phyloP scores from a whole-genome alignment of 2,888 invertebrate species.

The Mythimna loreyi region DNA sequence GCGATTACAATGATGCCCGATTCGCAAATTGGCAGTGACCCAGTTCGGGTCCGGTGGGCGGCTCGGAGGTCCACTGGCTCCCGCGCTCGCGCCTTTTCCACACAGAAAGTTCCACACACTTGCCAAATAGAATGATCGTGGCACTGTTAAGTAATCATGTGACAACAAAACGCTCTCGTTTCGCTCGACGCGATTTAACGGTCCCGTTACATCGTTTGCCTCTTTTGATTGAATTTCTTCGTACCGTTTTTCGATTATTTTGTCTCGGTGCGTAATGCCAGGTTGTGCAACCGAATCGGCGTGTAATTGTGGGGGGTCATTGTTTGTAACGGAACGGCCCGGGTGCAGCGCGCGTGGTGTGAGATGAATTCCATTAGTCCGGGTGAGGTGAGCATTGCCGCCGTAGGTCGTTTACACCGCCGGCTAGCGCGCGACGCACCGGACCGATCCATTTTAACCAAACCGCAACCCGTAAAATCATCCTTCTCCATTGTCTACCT shows the following conservation, averaged over 20 bases:
- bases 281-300: conserved; percentile 78
- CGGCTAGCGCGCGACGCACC: conserved; percentile 62
- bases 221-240: conserved; percentile 63
- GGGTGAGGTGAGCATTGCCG: conserved; percentile 68
- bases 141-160: conserved; percentile 66
- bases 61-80: conserved; percentile 67
- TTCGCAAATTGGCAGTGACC: conserved; percentile 84
- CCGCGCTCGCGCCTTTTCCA: conserved; percentile 73
- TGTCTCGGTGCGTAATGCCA: conserved; percentile 71
- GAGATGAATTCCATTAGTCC: conserved; percentile 85
- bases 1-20: conserved; percentile 78
- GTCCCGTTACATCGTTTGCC: conserved; percentile 66
- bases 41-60: conserved; percentile 74
- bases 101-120: conserved; percentile 60
- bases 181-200: conserved; percentile 65
- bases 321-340: conserved; percentile 83
- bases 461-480: conserved; percentile 45
- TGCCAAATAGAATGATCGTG: conserved; percentile 56
- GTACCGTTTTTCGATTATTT: conserved; percentile 75
- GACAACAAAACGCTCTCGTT: conserved; percentile 68
- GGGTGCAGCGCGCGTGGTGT: conserved; percentile 76
- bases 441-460: conserved; percentile 51
- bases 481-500: conserved; percentile 36
- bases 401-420: conserved; percentile 76
- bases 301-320: conserved; percentile 81